phyloP scores from a whole-genome alignment of 2,797 vertebrate genomes.

The Gymnothorax javanicus region DNA sequence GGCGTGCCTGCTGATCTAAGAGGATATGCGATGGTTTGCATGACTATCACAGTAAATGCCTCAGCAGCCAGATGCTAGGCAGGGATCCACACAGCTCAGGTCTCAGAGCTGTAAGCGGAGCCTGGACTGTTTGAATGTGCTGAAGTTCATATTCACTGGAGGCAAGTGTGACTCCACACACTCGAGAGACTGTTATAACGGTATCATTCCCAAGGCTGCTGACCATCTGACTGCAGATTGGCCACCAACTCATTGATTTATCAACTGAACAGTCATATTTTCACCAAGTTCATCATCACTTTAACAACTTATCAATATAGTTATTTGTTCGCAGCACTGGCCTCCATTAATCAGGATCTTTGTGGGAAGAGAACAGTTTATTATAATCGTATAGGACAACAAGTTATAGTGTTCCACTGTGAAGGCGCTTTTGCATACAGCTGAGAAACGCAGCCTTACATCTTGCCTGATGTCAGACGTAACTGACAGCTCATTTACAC shows the following conservation, averaged over 20 bases:
- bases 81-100: background rate
- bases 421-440: too few species aligned
- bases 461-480: too few species aligned
- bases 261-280: background rate
- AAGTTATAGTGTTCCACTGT: too few species aligned
- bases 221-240: background rate
- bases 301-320: background rate
- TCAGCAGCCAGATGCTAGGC: background rate
- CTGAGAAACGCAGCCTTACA: too few species aligned
- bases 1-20: background rate
- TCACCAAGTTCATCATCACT: background rate
- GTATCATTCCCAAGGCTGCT: background rate
- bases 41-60: background rate
- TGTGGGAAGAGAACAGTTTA: background rate
- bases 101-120: background rate
- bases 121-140: conserved; percentile 18
- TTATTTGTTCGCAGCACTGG: background rate
- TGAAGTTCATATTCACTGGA: conserved; percentile 24
- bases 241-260: background rate
- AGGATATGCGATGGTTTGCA: background rate
- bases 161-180: conserved; percentile 16
- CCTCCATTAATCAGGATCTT: background rate
- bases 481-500: too few species aligned
- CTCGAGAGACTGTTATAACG: conserved; percentile 2
- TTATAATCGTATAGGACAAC: too few species aligned